Evolutionary conservation across 1,140 invertebrate genomes (phyloP), one percentile per base, ranked within the genome.

Genomic region (Eumeta japonica): DNA sequence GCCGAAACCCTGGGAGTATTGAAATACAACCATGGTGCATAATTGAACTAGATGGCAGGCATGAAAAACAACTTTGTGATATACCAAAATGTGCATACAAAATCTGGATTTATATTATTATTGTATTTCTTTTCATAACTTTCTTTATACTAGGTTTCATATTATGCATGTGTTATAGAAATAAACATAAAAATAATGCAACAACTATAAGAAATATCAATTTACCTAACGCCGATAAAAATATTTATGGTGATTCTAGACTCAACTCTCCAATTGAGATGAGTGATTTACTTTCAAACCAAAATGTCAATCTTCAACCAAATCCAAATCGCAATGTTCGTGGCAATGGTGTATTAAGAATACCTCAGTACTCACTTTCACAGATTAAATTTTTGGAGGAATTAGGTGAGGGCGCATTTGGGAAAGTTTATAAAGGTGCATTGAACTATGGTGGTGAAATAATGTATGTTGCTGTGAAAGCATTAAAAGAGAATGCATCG

Each of bases 331-430:
- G 64, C 65, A 57, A 75, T 45, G 80, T 79, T 10, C 75, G 80
- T 42, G 79, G 75, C 3, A 70, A 71, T 57, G 74, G 76, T 16
- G 58, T 81, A 36, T 59, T 81, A 43, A 75, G 83, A 64, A 82
- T 89, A 46, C 83, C 82, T 52, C 87, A 81, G 45, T 93, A 83
- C 75, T 82, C 81, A 1, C 70, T 87, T 37, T 84, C 86, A 30
- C 88, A 90, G 58, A 87, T 97, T 0, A 80, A 87, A 40, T 96
- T 97, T 57, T 77, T 95, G 19, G 91, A 97, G 66, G 94, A 97
- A 67, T 74, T 98, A 2, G 94, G 94, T 19, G 94, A 98, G 79
- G 94, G 94, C 15, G 92, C 93, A 31, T 98, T 97, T 77, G 95
- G 94, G 7, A 92, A 95, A 79, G 91, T 94, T 0, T 96, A 92